Conservation (phyloP, 2,113 vertebrate genomes). For the Zeus faber region DNA sequence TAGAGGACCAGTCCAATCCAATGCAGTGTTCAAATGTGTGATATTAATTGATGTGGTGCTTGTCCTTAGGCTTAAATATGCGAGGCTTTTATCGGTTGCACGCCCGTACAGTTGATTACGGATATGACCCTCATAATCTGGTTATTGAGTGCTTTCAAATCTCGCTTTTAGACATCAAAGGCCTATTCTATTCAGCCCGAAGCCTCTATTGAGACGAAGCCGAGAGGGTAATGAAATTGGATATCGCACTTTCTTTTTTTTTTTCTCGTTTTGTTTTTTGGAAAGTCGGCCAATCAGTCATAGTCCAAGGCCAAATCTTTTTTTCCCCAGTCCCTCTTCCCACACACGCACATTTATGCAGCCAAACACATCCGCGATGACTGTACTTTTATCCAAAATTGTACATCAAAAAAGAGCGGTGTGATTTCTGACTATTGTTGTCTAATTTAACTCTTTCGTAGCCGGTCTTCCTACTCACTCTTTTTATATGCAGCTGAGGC, state of each 20-base stretch:
- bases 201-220: slow-evolving; percentile 49
- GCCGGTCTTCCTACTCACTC: slow-evolving; percentile 14
- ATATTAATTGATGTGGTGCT: background rate
- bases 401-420: slow-evolving; percentile 13
- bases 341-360: slow-evolving; percentile 8
- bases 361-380: slow-evolving; percentile 22
- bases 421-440: slow-evolving; percentile 1
- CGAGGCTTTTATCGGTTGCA: background rate
- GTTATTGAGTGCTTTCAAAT: slow-evolving; percentile 15
- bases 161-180: slow-evolving; percentile 8
- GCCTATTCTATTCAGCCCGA: slow-evolving; percentile 5
- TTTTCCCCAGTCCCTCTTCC: slow-evolving; percentile 43
- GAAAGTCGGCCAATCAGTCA: slow-evolving; percentile 51
- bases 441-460: slow-evolving; percentile 26
- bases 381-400: slow-evolving; percentile 30
- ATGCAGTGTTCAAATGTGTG: background rate
- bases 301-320: slow-evolving; percentile 64
- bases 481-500: slow-evolving; percentile 3
- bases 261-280: no score
- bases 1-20: background rate
- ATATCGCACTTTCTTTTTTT: slow-evolving; percentile 53
- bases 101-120: background rate
- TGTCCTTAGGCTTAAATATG: slow-evolving; percentile 1
- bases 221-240: slow-evolving; percentile 49
- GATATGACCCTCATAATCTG: slow-evolving; percentile 19